Evolutionary conservation across 2,113 vertebrate species (phyloP).

Genomic region (Sus scrofa): T2T-Sscrofa CM000827.6:83320501-83321000

Average conservation of each 20-base stretch:
- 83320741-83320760: not conserved
- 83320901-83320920: not conserved
- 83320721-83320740: not conserved
- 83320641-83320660: not conserved
- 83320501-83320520: not conserved
- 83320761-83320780: not conserved
- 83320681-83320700: not conserved
- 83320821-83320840: not conserved
- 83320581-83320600: too few species aligned
- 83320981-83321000: conserved; percentile 43
- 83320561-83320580: not conserved
- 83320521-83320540: not conserved
- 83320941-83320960: conserved; percentile 16
- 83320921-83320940: not conserved
- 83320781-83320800: not conserved
- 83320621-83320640: not conserved
- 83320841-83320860: not conserved
- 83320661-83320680: not conserved
- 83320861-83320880: not conserved
- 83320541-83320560: not conserved
- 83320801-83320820: not conserved
- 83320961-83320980: not conserved
- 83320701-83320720: not conserved
- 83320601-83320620: not conserved
- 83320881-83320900: not conserved